Evolutionary conservation across 2,888 invertebrate species (phyloP).

Genomic region (Seira musarum): DNA sequence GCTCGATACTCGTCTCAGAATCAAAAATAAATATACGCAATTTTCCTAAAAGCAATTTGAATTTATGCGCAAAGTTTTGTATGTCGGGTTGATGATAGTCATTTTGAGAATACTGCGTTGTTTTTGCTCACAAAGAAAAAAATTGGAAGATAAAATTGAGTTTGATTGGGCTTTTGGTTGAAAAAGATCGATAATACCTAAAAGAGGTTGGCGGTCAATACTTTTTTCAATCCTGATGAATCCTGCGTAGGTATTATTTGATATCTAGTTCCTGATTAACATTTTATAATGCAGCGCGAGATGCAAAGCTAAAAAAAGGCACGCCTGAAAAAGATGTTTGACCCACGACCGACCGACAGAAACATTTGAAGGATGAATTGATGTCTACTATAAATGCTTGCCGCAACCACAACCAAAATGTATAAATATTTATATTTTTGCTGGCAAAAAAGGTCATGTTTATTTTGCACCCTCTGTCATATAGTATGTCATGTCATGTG

Average conservation of each 20-base stretch:
- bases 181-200: neutral
- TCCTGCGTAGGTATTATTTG: too few relatives aligned
- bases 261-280: neutral
- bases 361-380: neutral
- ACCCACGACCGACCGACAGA: neutral
- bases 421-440: neutral
- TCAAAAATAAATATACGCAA: neutral
- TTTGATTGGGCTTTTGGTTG: neutral
- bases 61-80: neutral
- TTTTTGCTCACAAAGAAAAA: neutral
- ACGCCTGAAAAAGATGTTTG: neutral
- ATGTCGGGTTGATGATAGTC: neutral
- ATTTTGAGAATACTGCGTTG: constrained; percentile 15
- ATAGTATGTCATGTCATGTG: neutral
- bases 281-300: neutral
- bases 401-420: neutral
- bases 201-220: neutral
- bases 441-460: constrained; percentile 1
- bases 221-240: neutral
- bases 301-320: neutral
- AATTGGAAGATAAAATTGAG: neutral
- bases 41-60: neutral
- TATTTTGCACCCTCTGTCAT: neutral
- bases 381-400: neutral
- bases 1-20: neutral